phyloP scores from a whole-genome alignment of 2,113 vertebrate genomes.

The Onychostruthus taczanowskii region DNA sequence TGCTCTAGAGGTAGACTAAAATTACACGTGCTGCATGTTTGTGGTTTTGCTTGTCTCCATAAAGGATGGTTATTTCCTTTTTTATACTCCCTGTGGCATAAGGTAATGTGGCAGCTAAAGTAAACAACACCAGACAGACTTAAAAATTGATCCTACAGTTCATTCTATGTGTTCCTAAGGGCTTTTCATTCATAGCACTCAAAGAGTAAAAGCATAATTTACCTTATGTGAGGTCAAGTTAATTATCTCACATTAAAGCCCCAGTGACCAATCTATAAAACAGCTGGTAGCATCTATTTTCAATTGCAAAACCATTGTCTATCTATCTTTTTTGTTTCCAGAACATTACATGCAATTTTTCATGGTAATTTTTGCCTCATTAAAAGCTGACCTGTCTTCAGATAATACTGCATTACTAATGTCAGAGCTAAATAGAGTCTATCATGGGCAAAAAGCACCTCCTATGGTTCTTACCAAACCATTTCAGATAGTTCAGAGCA shows the following conservation, averaged over 20 bases:
- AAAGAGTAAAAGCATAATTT: slow-evolving; percentile 32
- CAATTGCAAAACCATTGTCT: background rate
- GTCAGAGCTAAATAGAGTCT: background rate
- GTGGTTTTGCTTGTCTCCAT: background rate
- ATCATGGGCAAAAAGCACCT: background rate
- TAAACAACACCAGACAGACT: slow-evolving; percentile 12
- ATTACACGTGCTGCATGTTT: background rate
- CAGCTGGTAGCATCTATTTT: slow-evolving; percentile 1
- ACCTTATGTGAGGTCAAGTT: slow-evolving; percentile 39
- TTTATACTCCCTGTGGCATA: background rate
- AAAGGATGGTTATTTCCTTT: slow-evolving; percentile 1
- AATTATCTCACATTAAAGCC: slow-evolving; percentile 43
- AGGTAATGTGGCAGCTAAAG: background rate
- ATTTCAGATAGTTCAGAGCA: background rate
- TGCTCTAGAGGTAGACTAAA: background rate
- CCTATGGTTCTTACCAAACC: background rate
- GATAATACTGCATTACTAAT: background rate
- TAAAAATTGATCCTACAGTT: slow-evolving; percentile 17
- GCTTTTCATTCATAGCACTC: background rate
- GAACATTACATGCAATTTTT: background rate
- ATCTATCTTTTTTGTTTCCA: background rate
- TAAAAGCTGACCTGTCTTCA: slow-evolving; percentile 1
- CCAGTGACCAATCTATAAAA: slow-evolving; percentile 11
- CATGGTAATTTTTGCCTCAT: background rate
- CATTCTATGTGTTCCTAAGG: background rate